Percentiles rank a stretch among this genome's conserved stretches.
Conservation (phyloP, 2,113 vertebrate genomes). For the Myotis brandtii region DNA sequence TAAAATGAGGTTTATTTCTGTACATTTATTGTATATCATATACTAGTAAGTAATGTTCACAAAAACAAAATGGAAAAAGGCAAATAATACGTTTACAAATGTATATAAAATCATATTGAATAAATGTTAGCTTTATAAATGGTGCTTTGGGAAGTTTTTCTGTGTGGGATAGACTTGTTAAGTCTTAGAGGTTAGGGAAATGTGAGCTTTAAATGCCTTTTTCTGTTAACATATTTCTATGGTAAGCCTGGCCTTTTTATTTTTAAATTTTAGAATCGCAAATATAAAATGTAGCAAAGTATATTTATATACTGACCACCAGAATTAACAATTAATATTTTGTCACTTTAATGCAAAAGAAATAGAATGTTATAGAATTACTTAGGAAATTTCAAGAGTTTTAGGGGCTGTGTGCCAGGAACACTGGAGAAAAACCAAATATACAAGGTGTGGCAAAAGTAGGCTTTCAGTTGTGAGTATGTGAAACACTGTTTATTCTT, state of each 20-base stretch:
- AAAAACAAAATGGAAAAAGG: slow-evolving; percentile 4
- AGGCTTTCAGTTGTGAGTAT: neutral
- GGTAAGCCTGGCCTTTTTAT: neutral
- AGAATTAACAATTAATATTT: neutral
- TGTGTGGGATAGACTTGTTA: neutral
- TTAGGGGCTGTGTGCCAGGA: neutral
- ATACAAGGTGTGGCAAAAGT: neutral
- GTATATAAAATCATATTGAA: slow-evolving; percentile 22
- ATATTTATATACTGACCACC: neutral
- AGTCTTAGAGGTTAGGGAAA: neutral
- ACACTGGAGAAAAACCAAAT: neutral
- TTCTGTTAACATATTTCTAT: neutral
- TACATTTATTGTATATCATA: neutral
- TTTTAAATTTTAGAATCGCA: slow-evolving; percentile 31
- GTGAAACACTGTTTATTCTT: neutral
- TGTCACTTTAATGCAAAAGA: slow-evolving; percentile 3
- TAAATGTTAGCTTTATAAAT: slow-evolving; percentile 6
- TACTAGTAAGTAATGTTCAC: neutral
- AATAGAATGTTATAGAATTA: neutral
- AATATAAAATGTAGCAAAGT: neutral
- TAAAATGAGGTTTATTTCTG: neutral
- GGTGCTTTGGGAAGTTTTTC: slow-evolving; percentile 17
- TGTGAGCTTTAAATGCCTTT: neutral
- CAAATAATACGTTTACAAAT: slow-evolving; percentile 2
- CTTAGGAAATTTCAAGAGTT: neutral